phyloP scores from a whole-genome alignment of 2,888 invertebrate genomes.

The Drosophila rubida region DNA sequence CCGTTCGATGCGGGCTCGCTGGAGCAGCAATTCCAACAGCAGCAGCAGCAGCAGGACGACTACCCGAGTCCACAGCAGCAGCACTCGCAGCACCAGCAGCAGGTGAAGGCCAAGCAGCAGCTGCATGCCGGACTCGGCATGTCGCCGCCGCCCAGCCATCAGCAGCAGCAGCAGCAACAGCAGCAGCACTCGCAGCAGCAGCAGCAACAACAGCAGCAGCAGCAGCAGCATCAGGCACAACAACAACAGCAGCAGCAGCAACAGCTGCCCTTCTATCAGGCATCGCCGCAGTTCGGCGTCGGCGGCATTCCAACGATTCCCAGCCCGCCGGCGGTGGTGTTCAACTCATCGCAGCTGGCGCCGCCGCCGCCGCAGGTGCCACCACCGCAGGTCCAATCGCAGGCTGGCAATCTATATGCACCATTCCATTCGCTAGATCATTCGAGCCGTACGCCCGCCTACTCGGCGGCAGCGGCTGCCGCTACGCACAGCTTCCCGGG shows the following conservation, averaged over 20 bases:
- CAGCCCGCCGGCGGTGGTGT: constrained; percentile 91
- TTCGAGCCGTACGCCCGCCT: constrained; percentile 90
- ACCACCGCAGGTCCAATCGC: constrained; percentile 85
- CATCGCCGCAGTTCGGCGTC: constrained; percentile 89
- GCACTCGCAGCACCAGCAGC: constrained; percentile 79
- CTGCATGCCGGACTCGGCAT: constrained; percentile 85
- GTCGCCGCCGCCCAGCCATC: constrained; percentile 86
- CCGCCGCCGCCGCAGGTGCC: constrained; percentile 84
- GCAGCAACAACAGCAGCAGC: constrained; percentile 83
- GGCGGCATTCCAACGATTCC: constrained; percentile 94
- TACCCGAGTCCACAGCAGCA: constrained; percentile 72
- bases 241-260: constrained; percentile 82
- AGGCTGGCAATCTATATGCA: constrained; percentile 92
- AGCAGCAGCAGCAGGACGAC: constrained; percentile 72
- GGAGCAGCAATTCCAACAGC: constrained; percentile 85
- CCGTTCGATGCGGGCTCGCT: constrained; percentile 85
- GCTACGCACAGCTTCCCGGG: constrained; percentile 86
- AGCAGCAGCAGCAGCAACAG: constrained; percentile 88
- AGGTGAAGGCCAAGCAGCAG: constrained; percentile 83
- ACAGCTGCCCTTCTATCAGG: constrained; percentile 87
- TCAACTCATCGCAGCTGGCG: constrained; percentile 92
- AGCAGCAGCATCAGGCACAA: constrained; percentile 85
- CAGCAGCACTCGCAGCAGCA: constrained; percentile 79
- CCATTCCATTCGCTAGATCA: constrained; percentile 91
- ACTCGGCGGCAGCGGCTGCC: constrained; percentile 90